Evolutionary conservation across 1,140 invertebrate species (phyloP).

Genomic region (Schlechtendalia chinensis): DNA sequence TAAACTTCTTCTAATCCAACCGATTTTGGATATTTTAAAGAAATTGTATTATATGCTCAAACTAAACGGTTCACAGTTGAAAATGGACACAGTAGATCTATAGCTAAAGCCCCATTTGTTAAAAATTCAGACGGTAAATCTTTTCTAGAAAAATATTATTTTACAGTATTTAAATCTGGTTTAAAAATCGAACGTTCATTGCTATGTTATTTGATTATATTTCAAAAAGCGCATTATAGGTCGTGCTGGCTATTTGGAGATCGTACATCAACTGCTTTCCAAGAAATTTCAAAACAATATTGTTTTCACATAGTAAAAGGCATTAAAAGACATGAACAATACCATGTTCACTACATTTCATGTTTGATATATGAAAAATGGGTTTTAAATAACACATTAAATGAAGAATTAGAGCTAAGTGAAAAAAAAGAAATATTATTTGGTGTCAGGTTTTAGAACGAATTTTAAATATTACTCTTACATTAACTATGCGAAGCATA

Average conservation of each 20-base stretch:
- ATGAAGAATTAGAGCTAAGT: too few relatives aligned
- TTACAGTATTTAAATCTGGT: constrained; percentile 14
- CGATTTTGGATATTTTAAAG: constrained; percentile 12
- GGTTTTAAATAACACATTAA: too few relatives aligned
- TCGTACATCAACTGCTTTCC: too few relatives aligned
- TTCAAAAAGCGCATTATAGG: constrained; percentile 14
- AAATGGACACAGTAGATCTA: constrained; percentile 16
- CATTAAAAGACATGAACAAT: background rate
- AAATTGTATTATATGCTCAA: background rate
- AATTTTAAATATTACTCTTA: too few relatives aligned
- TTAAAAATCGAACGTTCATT: constrained; percentile 14
- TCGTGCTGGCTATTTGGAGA: constrained; percentile 11
- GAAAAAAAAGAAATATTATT: too few relatives aligned
- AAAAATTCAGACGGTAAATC: background rate
- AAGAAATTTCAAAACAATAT: background rate
- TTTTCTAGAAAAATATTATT: constrained; percentile 12
- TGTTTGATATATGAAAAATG: too few relatives aligned
- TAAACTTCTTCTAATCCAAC: constrained; percentile 3
- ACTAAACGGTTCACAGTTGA: constrained; percentile 3
- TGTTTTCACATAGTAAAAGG: background rate
- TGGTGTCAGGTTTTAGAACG: too few relatives aligned
- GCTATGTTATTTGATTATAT: background rate
- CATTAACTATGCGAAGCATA: too few relatives aligned
- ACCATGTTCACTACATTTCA: too few relatives aligned
- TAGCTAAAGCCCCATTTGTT: background rate